These are phyloP conservation scores for Varanus komodoensis DNA, from an alignment of 2,113 vertebrate genomes.

Conservation along the genomic window DNA sequence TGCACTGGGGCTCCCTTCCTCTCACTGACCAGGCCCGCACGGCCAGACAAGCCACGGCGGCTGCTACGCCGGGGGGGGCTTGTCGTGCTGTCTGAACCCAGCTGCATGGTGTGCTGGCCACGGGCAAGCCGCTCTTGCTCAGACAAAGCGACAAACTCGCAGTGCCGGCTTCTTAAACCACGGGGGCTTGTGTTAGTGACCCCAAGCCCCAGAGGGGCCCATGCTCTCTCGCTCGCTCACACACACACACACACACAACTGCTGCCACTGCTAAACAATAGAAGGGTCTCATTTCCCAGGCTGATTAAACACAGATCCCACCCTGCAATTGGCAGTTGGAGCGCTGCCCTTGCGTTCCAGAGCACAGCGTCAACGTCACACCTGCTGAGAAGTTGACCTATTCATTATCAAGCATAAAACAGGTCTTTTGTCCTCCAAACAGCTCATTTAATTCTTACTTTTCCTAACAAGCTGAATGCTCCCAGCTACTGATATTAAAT, in stretches of 20 bases:
- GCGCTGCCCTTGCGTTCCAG: not conserved
- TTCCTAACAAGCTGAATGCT: constrained; percentile 1
- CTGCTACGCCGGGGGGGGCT: too few species aligned
- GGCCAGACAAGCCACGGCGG: too few species aligned
- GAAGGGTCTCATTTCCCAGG: not conserved
- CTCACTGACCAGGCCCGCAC: not conserved
- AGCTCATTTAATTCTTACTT: not conserved
- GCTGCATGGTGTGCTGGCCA: too few species aligned
- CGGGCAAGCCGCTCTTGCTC: too few species aligned
- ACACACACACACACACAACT: not conserved
- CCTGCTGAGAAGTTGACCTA: not conserved
- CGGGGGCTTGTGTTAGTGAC: too few species aligned
- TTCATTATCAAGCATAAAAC: not conserved
- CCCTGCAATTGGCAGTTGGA: not conserved
- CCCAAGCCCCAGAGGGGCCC: too few species aligned
- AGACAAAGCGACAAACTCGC: too few species aligned
- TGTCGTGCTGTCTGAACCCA: too few species aligned
- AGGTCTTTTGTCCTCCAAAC: not conserved
- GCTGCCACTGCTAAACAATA: not conserved
- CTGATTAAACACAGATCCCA: not conserved
- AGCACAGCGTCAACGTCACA: not conserved
- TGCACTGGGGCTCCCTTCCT: too few species aligned
- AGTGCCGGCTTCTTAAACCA: too few species aligned
- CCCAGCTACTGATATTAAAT: not conserved
- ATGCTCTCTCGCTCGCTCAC: too few species aligned